Percentiles rank a stretch among this genome's conserved stretches.
These are phyloP conservation scores for Metridium senile DNA, from an alignment of 92 coral and sea anemone genomes.

Conservation along the genomic window DNA sequence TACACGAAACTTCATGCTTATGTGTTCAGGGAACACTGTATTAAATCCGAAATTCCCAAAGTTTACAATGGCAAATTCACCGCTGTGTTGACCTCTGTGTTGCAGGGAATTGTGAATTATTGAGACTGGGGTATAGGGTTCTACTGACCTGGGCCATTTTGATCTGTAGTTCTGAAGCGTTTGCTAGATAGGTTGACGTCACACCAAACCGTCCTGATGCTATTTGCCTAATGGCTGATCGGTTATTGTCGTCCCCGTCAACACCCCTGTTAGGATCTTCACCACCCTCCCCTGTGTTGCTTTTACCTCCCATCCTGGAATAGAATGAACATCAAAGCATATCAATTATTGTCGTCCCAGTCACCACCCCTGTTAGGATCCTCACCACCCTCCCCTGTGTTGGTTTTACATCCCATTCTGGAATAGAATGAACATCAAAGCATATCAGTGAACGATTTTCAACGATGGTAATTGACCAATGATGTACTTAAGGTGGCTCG, in stretches of 20 bases:
- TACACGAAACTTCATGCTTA: no score
- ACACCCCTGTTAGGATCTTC: conserved; percentile 83
- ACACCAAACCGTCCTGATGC: conserved; percentile 99
- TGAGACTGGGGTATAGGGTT: no score
- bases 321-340: not conserved
- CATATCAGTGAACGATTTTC: no score
- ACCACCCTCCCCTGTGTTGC: conserved; percentile 98
- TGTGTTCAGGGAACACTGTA: no score
- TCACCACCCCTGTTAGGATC: conserved; percentile 79
- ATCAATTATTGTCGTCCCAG: conserved; percentile 62
- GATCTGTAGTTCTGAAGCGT: conserved; percentile 91
- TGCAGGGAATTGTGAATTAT: no score
- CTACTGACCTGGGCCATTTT: conserved; percentile 99
- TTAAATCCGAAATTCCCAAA: no score
- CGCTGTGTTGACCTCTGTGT: no score
- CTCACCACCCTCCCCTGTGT: conserved; percentile 99
- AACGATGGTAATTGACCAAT: no score
- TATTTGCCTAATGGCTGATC: conserved; percentile 93
- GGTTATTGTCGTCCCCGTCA: conserved; percentile 59
- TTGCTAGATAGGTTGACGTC: conserved; percentile 85
- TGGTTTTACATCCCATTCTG: conserved; percentile 95
- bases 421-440: not conserved
- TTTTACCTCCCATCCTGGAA: conserved; percentile 90
- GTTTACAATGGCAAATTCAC: no score
- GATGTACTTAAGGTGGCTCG: no score